Percentiles rank a stretch among this genome's conserved stretches.
These are phyloP conservation scores for Machimus atricapillus DNA, from an alignment of 2,888 invertebrate genomes.

Conservation along the genomic window DNA sequence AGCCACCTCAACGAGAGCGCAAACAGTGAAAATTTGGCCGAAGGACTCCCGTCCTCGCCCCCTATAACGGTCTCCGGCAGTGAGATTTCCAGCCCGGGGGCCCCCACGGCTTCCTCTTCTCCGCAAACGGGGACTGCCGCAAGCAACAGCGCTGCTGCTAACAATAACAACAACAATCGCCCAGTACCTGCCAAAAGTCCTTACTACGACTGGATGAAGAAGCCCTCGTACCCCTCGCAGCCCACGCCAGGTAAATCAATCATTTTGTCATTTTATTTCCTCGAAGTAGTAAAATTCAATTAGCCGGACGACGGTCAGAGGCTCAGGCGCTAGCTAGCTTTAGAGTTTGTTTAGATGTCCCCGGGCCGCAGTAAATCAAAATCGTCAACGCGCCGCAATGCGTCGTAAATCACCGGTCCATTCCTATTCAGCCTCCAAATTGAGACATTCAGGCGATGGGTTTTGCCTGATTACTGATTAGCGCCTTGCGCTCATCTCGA, in stretches of 20 bases:
- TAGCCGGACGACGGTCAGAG: not conserved
- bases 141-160: conserved; percentile 51
- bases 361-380: conserved; percentile 16
- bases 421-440: not conserved
- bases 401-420: not conserved
- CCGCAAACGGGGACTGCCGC: conserved; percentile 55
- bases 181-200: conserved; percentile 80
- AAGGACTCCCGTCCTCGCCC: conserved; percentile 65
- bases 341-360: too few relatives aligned
- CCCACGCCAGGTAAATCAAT: conserved; percentile 76
- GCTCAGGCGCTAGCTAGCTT: not conserved
- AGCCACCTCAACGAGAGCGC: conserved; percentile 51
- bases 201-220: conserved; percentile 93
- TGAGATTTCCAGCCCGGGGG: conserved; percentile 69
- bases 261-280: not conserved
- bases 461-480: not conserved
- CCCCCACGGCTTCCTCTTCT: conserved; percentile 58
- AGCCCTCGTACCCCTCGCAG: conserved; percentile 82
- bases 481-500: not conserved
- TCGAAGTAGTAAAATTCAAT: conserved; percentile 16
- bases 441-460: not conserved
- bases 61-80: conserved; percentile 68
- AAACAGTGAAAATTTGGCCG: conserved; percentile 54
- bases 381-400: not conserved
- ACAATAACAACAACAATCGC: conserved; percentile 56